phyloP scores from a whole-genome alignment of 64 coral and sea anemone genomes.

The Stylophora pistillata region DNA sequence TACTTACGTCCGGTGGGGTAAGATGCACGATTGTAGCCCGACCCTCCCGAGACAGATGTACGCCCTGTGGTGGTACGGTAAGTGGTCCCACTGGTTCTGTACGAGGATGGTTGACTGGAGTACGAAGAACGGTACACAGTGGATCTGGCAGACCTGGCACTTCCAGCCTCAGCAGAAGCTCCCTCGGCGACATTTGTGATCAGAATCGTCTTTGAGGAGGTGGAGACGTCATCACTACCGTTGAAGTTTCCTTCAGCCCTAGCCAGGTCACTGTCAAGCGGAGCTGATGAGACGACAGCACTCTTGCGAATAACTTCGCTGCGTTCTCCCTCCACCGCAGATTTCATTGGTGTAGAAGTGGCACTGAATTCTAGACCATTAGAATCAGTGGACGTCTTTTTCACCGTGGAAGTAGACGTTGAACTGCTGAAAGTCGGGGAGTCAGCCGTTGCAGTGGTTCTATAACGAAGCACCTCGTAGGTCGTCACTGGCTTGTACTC shows the following conservation, averaged over 20 bases:
- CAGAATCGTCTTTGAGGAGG: not conserved
- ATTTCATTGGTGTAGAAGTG: not conserved
- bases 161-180: not conserved
- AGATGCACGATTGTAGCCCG: not conserved
- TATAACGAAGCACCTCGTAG: conserved; percentile 28
- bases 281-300: not conserved
- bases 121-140: not conserved
- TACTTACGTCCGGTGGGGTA: not conserved
- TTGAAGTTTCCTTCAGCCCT: conserved; percentile 7
- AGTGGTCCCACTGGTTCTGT: not conserved
- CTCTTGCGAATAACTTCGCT: not conserved
- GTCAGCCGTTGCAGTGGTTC: not conserved
- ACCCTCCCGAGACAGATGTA: not conserved
- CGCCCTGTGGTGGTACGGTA: not conserved
- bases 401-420: not conserved
- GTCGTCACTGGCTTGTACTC: conserved; percentile 52
- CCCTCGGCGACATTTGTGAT: not conserved
- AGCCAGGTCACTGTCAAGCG: not conserved
- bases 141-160: not conserved
- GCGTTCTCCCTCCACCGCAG: not conserved
- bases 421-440: not conserved
- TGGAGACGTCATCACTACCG: not conserved
- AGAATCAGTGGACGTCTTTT: not conserved
- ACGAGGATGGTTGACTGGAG: not conserved
- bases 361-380: not conserved